Evolutionary conservation across 2,113 vertebrate genomes (phyloP).

Genomic region (Felis catus): DNA sequence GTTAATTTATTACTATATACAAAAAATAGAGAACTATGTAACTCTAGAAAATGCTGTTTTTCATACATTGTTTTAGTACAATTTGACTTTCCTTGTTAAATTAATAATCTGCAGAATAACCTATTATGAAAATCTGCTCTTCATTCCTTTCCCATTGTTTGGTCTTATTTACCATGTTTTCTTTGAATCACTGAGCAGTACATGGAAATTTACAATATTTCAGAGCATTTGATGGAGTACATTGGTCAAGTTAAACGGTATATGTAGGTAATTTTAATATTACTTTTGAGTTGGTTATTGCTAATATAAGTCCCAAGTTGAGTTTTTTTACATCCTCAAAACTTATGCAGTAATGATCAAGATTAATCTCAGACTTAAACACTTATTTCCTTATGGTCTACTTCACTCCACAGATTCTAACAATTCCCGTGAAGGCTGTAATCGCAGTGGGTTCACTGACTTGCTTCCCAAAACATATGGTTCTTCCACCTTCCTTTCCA

Average conservation of each 20-base stretch:
- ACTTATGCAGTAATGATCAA: background rate
- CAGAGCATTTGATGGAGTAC: conserved; percentile 28
- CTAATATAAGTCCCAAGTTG: background rate
- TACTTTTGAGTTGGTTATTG: background rate
- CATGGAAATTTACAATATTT: conserved; percentile 7
- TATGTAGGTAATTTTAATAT: conserved; percentile 17
- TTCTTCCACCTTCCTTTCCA: conserved; percentile 94
- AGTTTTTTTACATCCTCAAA: background rate
- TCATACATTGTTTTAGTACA: conserved; percentile 17
- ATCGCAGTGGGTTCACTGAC: conserved; percentile 93
- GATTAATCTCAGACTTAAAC: background rate
- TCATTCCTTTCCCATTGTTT: background rate
- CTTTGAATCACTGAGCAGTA: background rate
- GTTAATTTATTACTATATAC: background rate
- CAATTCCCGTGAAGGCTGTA: conserved; percentile 94
- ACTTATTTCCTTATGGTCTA: background rate
- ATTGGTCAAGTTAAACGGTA: background rate
- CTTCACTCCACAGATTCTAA: conserved; percentile 89
- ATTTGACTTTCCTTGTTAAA: conserved; percentile 18
- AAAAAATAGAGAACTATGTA: background rate
- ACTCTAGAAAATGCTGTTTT: conserved; percentile 27
- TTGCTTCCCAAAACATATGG: conserved; percentile 92
- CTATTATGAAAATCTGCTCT: conserved; percentile 12
- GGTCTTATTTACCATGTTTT: conserved; percentile 34
- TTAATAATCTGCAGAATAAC: conserved; percentile 19